A percentile compares a stretch with the other conserved stretches of the same genome.
Evolutionary conservation across 2,113 vertebrate genomes (phyloP).

Genomic region (Machaerirhynchus nigripectus): DNA sequence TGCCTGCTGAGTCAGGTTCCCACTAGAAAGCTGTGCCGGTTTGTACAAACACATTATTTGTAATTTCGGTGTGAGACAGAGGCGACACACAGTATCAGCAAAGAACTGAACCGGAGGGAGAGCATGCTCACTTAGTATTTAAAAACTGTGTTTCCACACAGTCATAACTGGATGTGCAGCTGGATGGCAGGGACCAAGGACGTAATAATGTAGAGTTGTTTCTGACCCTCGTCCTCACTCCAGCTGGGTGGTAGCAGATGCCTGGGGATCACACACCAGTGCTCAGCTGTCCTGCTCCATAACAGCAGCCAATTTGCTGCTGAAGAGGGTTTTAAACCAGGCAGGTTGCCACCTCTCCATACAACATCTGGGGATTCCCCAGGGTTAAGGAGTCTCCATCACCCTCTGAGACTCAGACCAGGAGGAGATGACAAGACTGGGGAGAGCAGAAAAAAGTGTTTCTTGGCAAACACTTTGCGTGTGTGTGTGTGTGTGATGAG

Average conservation of each 20-base stretch:
- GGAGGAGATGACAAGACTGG: neutral
- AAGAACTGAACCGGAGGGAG: neutral
- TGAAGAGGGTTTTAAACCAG: neutral
- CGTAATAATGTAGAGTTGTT: neutral
- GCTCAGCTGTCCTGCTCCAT: neutral
- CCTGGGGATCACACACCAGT: neutral
- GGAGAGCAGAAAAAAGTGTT: neutral
- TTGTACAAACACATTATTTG: neutral
- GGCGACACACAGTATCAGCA: neutral
- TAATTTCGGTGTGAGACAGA: neutral
- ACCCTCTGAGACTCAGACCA: neutral
- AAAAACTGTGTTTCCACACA: neutral
- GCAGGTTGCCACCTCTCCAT: neutral
- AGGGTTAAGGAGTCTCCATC: neutral
- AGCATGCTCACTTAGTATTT: neutral
- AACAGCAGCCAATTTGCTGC: neutral
- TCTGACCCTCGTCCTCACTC: neutral
- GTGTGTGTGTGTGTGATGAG: neutral
- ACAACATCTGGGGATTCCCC: neutral
- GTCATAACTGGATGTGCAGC: neutral
- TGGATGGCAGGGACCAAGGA: neutral
- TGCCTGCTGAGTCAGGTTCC: neutral
- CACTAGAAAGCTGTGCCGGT: neutral
- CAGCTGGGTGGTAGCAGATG: neutral
- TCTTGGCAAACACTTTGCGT: neutral